A percentile compares a stretch with the other conserved stretches of the same genome.
phyloP scores from a whole-genome alignment of 2,888 invertebrate species.

The Eupelmus urozonus region DNA sequence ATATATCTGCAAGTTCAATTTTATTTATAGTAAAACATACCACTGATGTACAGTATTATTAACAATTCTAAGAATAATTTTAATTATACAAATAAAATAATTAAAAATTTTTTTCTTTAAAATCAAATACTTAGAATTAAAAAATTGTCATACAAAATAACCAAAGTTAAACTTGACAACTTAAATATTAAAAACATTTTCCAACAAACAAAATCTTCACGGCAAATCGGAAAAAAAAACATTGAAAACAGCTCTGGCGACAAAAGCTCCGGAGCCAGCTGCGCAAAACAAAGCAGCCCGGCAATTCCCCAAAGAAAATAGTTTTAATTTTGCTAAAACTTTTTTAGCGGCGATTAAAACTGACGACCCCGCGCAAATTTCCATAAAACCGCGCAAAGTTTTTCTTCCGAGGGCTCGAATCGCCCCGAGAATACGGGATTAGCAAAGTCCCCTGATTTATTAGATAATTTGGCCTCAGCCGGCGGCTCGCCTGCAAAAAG shows the following conservation, averaged over 20 bases:
- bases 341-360: slow-evolving; percentile 57
- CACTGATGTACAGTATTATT: no score
- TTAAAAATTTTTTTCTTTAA: not conserved
- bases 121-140: no score
- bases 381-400: slow-evolving; percentile 59
- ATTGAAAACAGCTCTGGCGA: not conserved
- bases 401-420: slow-evolving; percentile 28
- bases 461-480: slow-evolving; percentile 54
- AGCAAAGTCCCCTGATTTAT: slow-evolving; percentile 61
- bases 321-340: slow-evolving; percentile 57
- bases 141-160: no score
- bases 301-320: slow-evolving; percentile 33
- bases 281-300: not conserved
- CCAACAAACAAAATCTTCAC: no score
- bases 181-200: no score
- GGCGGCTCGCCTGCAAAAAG: slow-evolving; percentile 22
- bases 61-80: slow-evolving; percentile 43
- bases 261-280: not conserved
- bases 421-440: slow-evolving; percentile 57
- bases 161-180: no score
- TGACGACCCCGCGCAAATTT: slow-evolving; percentile 57
- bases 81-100: no score
- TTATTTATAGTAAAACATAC: no score
- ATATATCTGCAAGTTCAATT: no score
- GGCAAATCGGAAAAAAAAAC: not conserved